Conservation (phyloP, 2,113 vertebrate species). For the Eclectus roratus region DNA sequence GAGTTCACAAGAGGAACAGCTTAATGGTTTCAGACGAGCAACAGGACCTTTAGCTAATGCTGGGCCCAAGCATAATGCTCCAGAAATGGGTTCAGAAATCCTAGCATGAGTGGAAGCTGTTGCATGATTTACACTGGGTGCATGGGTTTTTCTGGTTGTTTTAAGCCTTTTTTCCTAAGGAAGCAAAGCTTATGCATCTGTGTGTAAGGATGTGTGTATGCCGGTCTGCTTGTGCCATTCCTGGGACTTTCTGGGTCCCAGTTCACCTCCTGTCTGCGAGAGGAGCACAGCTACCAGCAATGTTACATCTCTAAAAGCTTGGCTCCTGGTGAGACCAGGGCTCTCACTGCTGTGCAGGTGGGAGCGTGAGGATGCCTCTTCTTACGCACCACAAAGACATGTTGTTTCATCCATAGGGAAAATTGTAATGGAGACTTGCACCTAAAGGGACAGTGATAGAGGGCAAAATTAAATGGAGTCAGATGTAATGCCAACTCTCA, state of each 20-base stretch:
- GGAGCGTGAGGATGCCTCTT: neutral
- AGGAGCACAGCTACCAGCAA: neutral
- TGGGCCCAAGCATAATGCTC: neutral
- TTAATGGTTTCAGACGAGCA: neutral
- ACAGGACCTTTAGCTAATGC: neutral
- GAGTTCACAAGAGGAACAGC: neutral
- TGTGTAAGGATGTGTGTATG: neutral
- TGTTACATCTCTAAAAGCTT: neutral
- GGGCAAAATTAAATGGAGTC: neutral
- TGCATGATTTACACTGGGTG: neutral
- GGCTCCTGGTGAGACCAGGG: neutral
- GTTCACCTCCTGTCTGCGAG: neutral
- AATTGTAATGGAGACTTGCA: neutral
- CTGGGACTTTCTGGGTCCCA: neutral
- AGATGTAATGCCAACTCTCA: neutral
- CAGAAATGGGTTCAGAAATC: neutral
- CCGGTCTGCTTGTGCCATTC: neutral
- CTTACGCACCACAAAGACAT: neutral
- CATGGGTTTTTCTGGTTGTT: neutral
- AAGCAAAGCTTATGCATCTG: neutral
- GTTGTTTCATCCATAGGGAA: neutral
- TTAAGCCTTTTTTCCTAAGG: neutral
- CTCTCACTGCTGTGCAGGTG: fast-evolving
- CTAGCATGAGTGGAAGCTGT: neutral
- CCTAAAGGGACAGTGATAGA: neutral